These are phyloP conservation scores for Muntiacus muntjak DNA, from an alignment of 2,113 vertebrate genomes.

Conservation along the genomic window DNA sequence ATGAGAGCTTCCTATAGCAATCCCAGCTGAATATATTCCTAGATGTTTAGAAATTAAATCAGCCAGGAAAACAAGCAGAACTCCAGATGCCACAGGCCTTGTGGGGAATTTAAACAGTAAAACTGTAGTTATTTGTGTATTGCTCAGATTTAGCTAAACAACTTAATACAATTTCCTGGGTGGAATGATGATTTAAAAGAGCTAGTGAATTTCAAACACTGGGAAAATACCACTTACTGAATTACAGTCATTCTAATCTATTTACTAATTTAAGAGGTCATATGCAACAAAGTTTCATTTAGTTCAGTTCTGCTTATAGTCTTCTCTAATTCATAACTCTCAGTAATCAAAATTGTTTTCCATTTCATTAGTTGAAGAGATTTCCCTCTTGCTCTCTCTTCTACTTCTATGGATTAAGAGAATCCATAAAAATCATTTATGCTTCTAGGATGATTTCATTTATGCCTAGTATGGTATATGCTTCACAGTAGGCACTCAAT, in stretches of 20 bases:
- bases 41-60: background rate
- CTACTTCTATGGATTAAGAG: background rate
- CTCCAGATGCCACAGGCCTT: background rate
- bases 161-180: background rate
- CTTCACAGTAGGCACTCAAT: background rate
- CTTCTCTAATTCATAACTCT: background rate
- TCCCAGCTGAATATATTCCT: background rate
- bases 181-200: constrained; percentile 18
- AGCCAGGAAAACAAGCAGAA: background rate
- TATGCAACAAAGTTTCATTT: background rate
- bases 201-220: background rate
- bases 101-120: background rate
- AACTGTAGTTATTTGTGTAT: background rate
- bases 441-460: background rate
- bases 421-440: background rate
- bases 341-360: background rate
- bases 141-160: background rate
- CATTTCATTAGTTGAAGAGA: background rate
- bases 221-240: background rate
- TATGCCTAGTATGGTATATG: background rate
- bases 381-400: background rate
- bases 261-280: background rate
- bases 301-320: background rate
- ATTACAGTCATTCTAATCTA: background rate
- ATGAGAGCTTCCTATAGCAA: background rate